Percentiles rank a stretch among this genome's conserved stretches.
Evolutionary conservation across 2,888 invertebrate genomes (phyloP).

Genomic region (Lottia gigantea): DNA sequence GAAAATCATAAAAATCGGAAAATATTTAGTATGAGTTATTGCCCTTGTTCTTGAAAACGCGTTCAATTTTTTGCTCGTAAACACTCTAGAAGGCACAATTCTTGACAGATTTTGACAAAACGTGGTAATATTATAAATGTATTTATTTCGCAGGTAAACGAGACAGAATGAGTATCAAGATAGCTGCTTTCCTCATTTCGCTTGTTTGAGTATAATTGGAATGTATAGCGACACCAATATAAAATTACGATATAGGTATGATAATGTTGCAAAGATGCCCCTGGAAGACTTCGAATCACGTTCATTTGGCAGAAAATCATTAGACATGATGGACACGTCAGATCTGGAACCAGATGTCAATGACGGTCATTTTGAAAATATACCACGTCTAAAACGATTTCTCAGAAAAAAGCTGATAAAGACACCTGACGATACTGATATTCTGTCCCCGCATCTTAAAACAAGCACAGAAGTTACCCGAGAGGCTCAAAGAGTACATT

Average conservation of each 20-base stretch:
- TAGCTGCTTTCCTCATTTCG: background rate
- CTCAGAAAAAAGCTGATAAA: background rate
- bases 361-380: background rate
- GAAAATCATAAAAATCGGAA: too few species aligned
- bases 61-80: too few species aligned
- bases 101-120: too few species aligned
- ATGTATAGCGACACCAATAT: background rate
- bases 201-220: background rate
- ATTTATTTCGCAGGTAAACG: background rate
- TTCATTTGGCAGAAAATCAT: background rate
- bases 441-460: constrained; percentile 16
- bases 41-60: too few species aligned
- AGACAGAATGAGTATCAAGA: background rate
- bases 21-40: too few species aligned
- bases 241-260: background rate
- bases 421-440: constrained; percentile 14
- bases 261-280: too few species aligned
- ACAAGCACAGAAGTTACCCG: constrained; percentile 17
- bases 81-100: too few species aligned
- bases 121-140: too few species aligned
- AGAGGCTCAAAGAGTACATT: constrained; percentile 25
- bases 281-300: background rate
- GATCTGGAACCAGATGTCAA: background rate
- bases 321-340: background rate
- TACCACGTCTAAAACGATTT: background rate